Evolutionary conservation across 1,140 invertebrate genomes (phyloP).

Genomic region (Apis florea): DNA sequence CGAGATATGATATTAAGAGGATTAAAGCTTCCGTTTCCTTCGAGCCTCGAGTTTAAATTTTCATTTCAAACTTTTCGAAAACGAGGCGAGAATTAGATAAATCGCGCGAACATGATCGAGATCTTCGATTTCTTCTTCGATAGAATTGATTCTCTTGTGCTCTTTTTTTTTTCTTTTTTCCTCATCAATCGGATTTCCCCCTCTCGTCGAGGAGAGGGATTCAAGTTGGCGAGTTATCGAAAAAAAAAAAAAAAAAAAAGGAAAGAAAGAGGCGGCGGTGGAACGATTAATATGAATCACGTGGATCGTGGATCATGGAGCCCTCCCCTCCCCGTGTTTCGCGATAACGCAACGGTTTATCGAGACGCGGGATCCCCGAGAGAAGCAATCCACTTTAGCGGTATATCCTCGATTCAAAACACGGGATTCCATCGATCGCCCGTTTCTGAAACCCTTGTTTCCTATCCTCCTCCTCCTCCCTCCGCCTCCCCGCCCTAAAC

Average conservation of each 20-base stretch:
- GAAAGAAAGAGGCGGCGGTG: too few relatives aligned
- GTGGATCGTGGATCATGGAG: not conserved
- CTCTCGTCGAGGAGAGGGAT: too few relatives aligned
- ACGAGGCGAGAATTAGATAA: too few relatives aligned
- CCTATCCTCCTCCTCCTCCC: not conserved
- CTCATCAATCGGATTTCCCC: too few relatives aligned
- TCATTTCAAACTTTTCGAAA: not conserved
- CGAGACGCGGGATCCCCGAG: not conserved
- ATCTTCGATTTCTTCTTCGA: too few relatives aligned
- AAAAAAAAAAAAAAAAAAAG: too few relatives aligned
- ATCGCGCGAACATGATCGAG: too few relatives aligned
- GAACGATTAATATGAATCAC: conserved; percentile 1
- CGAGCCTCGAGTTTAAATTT: not conserved
- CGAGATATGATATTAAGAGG: not conserved
- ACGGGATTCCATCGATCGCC: conserved; percentile 26
- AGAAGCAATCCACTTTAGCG: conserved; percentile 24
- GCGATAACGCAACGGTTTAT: not conserved
- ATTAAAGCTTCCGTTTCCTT: not conserved
- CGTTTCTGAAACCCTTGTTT: not conserved
- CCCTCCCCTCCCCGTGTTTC: too few relatives aligned
- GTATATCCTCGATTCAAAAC: conserved; percentile 27
- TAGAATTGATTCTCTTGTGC: too few relatives aligned
- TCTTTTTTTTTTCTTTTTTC: too few relatives aligned
- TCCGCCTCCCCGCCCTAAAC: not conserved
- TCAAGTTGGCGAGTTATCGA: too few relatives aligned